phyloP scores from a whole-genome alignment of 2,113 vertebrate genomes.

The Lasiurus cinereus region DNA sequence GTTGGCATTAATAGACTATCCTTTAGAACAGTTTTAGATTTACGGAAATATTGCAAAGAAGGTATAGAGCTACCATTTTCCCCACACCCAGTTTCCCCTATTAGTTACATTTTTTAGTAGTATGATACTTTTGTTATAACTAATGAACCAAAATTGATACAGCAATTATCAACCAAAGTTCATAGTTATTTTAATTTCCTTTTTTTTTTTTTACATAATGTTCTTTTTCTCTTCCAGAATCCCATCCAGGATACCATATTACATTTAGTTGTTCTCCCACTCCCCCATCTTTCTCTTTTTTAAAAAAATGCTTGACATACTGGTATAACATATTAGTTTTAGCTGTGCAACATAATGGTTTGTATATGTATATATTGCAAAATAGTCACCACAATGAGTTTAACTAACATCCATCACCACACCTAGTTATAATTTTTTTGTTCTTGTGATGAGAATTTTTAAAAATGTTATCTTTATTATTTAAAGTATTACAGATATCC shows the following conservation, averaged over 20 bases:
- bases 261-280: background rate
- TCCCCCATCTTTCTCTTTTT: background rate
- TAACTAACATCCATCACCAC: background rate
- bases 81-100: background rate
- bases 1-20: background rate
- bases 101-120: background rate
- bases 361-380: background rate
- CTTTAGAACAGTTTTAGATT: slow-evolving; percentile 22
- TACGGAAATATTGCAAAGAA: background rate
- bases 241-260: background rate
- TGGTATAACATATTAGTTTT: background rate
- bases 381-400: background rate
- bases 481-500: no score
- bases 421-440: background rate
- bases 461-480: no score
- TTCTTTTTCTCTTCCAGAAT: background rate
- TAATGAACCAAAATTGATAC: background rate
- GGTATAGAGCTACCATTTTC: background rate
- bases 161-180: background rate
- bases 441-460: background rate
- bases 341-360: background rate
- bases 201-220: background rate
- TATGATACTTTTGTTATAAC: slow-evolving; percentile 8
- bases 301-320: background rate
- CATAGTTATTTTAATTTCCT: background rate